phyloP scores from a whole-genome alignment of 2,797 vertebrate genomes.

The Dicrostonyx torquatus region DNA sequence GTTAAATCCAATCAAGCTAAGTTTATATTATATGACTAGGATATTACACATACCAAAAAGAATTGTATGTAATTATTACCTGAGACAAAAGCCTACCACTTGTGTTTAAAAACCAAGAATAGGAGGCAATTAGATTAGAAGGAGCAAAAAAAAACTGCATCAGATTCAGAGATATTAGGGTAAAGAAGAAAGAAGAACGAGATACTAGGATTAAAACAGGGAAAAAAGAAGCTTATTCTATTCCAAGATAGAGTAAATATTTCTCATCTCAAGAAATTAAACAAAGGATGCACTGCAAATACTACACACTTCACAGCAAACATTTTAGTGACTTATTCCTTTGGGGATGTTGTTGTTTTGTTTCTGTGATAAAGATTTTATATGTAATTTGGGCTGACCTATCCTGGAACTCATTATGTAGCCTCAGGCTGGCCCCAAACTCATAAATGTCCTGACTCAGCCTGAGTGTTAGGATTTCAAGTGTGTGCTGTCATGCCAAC shows the following conservation, averaged over 20 bases:
- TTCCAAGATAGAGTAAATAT: conserved; percentile 11
- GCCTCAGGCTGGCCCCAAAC: neutral
- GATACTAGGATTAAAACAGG: conserved; percentile 8
- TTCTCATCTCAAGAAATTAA: conserved; percentile 60
- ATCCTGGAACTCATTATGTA: neutral
- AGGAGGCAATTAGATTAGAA: neutral
- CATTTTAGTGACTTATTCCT: conserved; percentile 40
- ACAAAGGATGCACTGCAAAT: conserved; percentile 22
- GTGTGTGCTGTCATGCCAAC: neutral
- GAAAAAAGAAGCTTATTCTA: conserved; percentile 19
- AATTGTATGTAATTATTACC: neutral
- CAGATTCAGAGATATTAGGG: neutral
- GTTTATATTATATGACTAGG: conserved; percentile 35
- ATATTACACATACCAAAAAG: conserved; percentile 10
- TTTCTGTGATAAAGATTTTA: neutral
- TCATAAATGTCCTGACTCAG: neutral
- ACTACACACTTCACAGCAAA: conserved; percentile 3
- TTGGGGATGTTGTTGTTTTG: neutral
- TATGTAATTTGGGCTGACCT: neutral
- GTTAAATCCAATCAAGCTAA: conserved; percentile 34
- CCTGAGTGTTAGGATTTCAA: neutral
- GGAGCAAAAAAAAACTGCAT: neutral
- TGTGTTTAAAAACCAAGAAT: conserved; percentile 46
- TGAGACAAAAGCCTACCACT: neutral
- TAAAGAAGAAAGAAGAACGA: conserved; percentile 29